A percentile compares a stretch with the other conserved stretches of the same genome.
Conservation (phyloP, 2,888 invertebrate species). For the Petrolisthes cinctipes region DNA sequence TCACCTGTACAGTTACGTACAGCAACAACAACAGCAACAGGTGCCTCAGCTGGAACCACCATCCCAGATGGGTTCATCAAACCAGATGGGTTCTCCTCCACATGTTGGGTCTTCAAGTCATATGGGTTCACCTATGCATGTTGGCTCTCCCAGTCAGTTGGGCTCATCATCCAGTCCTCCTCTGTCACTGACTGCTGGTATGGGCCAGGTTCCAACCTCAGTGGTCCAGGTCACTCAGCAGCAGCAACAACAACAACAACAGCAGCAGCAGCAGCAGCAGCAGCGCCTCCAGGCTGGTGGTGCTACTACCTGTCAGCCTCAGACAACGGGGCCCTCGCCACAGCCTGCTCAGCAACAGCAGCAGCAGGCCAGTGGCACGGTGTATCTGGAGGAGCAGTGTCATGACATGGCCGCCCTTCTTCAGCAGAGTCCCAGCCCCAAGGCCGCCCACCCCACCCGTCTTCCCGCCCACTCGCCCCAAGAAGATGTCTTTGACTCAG, state of each 20-base stretch:
- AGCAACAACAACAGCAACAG: conserved; percentile 30
- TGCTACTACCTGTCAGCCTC: conserved; percentile 10
- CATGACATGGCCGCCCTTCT: conserved; percentile 54
- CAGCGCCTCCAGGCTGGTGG: background rate
- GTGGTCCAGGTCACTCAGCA: conserved; percentile 54
- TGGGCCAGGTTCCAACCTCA: conserved; percentile 56
- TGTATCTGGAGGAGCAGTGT: conserved; percentile 51
- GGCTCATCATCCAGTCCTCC: conserved; percentile 46
- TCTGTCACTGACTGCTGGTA: conserved; percentile 21
- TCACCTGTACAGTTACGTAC: background rate
- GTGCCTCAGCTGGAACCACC: conserved; percentile 4
- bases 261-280: conserved; percentile 28
- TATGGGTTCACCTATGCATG: conserved; percentile 24
- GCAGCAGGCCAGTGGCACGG: conserved; percentile 20
- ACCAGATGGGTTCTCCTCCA: conserved; percentile 1
- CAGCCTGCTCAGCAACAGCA: conserved; percentile 18
- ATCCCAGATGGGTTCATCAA: conserved; percentile 22
- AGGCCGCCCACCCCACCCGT: conserved; percentile 22
- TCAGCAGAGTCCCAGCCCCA: conserved; percentile 34
- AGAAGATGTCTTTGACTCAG: conserved; percentile 55
- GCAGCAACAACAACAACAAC: conserved; percentile 37
- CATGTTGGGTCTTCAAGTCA: background rate
- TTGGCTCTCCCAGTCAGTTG: background rate
- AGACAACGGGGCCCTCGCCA: background rate
- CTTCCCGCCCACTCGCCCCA: conserved; percentile 52